Conservation (phyloP, 2,113 vertebrate species). For the Crotalus helleri region DNA sequence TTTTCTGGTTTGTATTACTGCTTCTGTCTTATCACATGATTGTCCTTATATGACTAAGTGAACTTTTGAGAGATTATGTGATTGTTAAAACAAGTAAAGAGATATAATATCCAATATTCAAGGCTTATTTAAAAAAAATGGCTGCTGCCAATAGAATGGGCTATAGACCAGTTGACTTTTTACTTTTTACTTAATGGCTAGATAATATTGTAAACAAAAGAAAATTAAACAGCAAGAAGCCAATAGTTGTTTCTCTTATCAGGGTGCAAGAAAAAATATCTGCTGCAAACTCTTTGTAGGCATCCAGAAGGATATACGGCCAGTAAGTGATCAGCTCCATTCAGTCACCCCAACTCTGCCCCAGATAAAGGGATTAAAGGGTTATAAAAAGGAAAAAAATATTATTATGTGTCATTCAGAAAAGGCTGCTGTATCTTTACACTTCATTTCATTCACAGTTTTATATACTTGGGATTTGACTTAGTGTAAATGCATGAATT, state of each 20-base stretch:
- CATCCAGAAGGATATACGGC: too few relatives aligned
- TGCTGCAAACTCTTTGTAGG: not conserved
- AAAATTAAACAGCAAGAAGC: not conserved
- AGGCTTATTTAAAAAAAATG: not conserved
- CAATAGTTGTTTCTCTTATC: not conserved
- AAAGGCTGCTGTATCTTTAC: not conserved
- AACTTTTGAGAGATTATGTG: not conserved
- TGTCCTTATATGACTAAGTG: not conserved
- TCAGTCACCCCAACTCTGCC: not conserved
- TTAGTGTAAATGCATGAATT: not conserved
- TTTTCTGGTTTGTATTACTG: not conserved
- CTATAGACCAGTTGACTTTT: not conserved
- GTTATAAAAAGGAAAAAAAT: accelerated
- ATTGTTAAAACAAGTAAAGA: not conserved
- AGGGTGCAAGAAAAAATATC: not conserved
- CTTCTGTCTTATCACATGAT: not conserved
- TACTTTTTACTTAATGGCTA: not conserved
- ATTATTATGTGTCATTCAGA: not conserved
- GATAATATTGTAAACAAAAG: not conserved
- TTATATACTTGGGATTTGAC: not conserved
- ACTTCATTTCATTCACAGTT: accelerated
- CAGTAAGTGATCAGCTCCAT: not conserved
- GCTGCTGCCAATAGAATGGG: not conserved
- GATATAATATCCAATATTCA: not conserved
- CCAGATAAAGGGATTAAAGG: not conserved